Base-by-base conservation (phyloP, 2,797 vertebrate genomes). In the Anguilla obscura region DNA sequence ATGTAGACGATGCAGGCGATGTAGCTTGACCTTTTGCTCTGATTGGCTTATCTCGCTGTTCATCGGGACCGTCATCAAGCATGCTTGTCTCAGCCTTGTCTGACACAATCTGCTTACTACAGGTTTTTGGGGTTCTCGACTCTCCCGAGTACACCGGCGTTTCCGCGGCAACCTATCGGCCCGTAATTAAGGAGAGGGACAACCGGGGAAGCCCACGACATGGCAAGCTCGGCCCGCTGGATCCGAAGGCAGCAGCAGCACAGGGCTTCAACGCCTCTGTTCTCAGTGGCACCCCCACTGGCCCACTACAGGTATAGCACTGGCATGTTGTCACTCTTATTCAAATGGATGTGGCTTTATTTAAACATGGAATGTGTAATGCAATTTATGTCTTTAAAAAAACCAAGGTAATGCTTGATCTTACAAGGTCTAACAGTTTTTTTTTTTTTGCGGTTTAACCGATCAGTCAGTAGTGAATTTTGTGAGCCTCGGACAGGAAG, bases 81-180 rank as follows among this genome's bases (percentile, higher is more conserved):
- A 9, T 60, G 48, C 50, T 33, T 16, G 40, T 87, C 88, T 87
- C 90, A 88, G 90, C 92, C 90, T 90, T 27, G 69, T 54, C 66
- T 80, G 71, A 95, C 87, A 89, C 87, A 91, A 89, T 91, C 88
- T 93, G 89, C 93, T 91, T 83, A 86, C 91, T 48, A 69, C 96
- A 99, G 98, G 98, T 99, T 80, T 99, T 99, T 92, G 98, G 98
- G 0, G 97, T 99, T 86, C 96, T 99, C 10, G 98, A 99, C 92
- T 97, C 97, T 0, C 96, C 98, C 0, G 98, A 99, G 90, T 97
- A 98, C 94, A 97, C 96, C 93, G 97, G 95, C 0, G 96, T 96
- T 83, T 95, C 95, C 90, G 93, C 96, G 91, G 96, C 95, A 48
- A 93, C 95, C 66, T 97, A 97, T 93, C 97, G 97, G 90, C 97